Evolutionary conservation across 1,140 invertebrate species (phyloP).

Genomic region (Lordiphosa stackelbergi): DNA sequence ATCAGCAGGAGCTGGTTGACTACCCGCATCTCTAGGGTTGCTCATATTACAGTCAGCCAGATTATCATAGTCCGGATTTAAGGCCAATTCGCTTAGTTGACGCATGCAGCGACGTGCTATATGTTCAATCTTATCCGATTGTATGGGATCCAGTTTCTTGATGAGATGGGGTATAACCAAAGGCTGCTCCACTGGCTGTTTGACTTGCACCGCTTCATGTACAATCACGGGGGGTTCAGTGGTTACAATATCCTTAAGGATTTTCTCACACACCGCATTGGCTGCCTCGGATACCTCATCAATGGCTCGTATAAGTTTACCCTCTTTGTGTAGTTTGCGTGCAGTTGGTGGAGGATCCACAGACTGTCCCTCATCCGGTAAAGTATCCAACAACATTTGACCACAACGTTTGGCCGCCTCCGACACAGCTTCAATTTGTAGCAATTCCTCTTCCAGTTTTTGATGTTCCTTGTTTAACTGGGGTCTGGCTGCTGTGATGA

Average conservation of each 20-base stretch:
- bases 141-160: conserved; percentile 74
- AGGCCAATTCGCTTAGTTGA: conserved; percentile 65
- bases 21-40: conserved; percentile 16
- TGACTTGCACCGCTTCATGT: conserved; percentile 63
- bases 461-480: conserved; percentile 66
- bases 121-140: conserved; percentile 68
- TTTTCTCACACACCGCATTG: conserved; percentile 73
- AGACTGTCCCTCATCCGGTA: conserved; percentile 50
- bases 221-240: conserved; percentile 69
- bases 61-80: conserved; percentile 68
- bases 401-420: conserved; percentile 77
- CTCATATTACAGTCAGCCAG: conserved; percentile 62
- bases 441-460: conserved; percentile 50
- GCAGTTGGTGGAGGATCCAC: conserved; percentile 6
- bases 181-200: conserved; percentile 37
- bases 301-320: conserved; percentile 69
- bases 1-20: conserved; percentile 33
- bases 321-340: conserved; percentile 63
- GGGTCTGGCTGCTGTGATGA: conserved; percentile 59
- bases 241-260: conserved; percentile 72
- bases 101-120: conserved; percentile 75
- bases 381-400: conserved; percentile 76
- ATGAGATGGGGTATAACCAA: conserved; percentile 67
- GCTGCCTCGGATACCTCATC: conserved; percentile 73
- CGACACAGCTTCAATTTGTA: conserved; percentile 76